These are phyloP conservation scores for Astyanax mexicanus DNA, from an alignment of 2,797 vertebrate genomes.

Conservation along the genomic window DNA sequence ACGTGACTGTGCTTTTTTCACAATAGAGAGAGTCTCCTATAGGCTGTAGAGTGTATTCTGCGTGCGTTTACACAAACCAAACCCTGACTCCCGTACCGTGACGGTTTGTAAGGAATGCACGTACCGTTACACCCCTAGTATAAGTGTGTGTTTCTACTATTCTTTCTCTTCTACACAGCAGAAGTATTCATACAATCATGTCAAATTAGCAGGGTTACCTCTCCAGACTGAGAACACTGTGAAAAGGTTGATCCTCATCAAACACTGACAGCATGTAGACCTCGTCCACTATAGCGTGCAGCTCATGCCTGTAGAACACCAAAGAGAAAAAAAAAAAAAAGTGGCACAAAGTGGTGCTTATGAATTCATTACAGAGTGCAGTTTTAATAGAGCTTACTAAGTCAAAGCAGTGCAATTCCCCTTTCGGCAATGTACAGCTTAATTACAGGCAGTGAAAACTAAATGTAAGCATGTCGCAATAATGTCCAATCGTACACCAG, in stretches of 20 bases:
- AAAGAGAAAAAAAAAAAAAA: not conserved
- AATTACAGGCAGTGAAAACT: constrained; percentile 37
- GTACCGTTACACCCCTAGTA: no score
- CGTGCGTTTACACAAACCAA: no score
- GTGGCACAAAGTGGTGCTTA: constrained; percentile 7
- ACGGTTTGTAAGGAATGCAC: no score
- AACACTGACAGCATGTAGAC: constrained; percentile 97
- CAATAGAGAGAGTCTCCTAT: no score
- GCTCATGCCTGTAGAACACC: constrained; percentile 78
- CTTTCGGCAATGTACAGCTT: constrained; percentile 36
- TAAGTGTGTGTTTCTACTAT: not conserved
- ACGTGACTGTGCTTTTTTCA: not conserved
- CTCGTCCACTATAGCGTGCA: constrained; percentile 94
- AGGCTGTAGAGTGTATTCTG: no score
- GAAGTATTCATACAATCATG: not conserved
- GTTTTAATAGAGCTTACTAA: constrained; percentile 39
- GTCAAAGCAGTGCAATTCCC: constrained; percentile 23
- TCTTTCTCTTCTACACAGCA: no score
- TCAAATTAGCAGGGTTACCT: constrained; percentile 77
- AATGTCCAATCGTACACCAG: constrained; percentile 24
- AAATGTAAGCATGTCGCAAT: constrained; percentile 19
- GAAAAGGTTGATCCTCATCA: constrained; percentile 83
- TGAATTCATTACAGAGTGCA: constrained; percentile 27
- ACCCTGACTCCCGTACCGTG: no score
- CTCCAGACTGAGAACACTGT: constrained; percentile 89